These are phyloP conservation scores for Archivesica marissinica DNA, from an alignment of 1,140 invertebrate genomes.

Conservation along the genomic window DNA sequence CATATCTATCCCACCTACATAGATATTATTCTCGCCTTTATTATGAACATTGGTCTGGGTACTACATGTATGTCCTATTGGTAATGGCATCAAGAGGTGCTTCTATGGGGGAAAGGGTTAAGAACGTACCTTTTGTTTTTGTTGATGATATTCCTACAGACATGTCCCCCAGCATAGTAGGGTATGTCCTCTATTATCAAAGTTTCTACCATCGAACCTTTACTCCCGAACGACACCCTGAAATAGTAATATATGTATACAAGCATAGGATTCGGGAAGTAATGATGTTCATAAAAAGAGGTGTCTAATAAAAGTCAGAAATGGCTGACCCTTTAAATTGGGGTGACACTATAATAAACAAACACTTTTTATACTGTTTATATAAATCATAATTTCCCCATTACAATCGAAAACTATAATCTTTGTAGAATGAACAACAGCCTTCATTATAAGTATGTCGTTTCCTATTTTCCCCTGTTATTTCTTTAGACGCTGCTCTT, in stretches of 20 bases:
- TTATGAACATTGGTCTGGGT: too few relatives aligned
- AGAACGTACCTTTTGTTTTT: constrained; percentile 64
- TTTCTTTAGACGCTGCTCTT: background rate
- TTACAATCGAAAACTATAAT: background rate
- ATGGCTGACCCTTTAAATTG: background rate
- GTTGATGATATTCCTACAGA: constrained; percentile 55
- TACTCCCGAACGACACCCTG: constrained; percentile 78
- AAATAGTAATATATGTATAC: background rate
- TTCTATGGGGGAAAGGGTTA: too few relatives aligned
- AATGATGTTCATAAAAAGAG: background rate
- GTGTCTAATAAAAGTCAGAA: background rate
- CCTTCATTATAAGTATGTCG: too few relatives aligned
- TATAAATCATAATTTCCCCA: background rate
- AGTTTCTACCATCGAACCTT: constrained; percentile 77
- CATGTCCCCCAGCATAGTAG: constrained; percentile 55
- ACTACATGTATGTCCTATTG: too few relatives aligned
- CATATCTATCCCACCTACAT: too few relatives aligned
- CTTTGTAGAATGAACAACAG: background rate
- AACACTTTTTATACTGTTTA: background rate
- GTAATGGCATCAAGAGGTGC: too few relatives aligned
- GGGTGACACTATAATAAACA: background rate
- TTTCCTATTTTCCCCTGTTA: too few relatives aligned
- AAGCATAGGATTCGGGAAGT: background rate
- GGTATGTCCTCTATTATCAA: constrained; percentile 76
- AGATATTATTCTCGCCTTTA: too few relatives aligned